phyloP scores from a whole-genome alignment of 2,113 vertebrate species.

The Ranitomeya imitator region DNA sequence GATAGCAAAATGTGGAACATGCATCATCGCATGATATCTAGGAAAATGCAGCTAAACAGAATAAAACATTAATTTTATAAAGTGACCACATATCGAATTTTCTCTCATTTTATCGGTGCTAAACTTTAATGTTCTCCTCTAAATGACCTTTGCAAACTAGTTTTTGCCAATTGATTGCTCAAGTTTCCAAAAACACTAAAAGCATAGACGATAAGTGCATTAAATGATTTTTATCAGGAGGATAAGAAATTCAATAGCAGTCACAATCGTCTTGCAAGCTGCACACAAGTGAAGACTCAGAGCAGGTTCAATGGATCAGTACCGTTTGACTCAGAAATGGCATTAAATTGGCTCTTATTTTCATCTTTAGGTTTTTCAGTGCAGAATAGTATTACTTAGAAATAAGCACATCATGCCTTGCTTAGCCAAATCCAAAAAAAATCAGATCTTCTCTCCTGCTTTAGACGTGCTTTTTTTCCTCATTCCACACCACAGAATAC shows the following conservation, averaged over 20 bases:
- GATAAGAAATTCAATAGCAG: neutral
- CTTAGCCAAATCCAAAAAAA: too few species aligned
- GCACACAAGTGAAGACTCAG: neutral
- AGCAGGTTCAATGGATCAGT: too few species aligned
- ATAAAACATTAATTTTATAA: neutral
- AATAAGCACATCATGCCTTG: too few species aligned
- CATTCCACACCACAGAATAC: too few species aligned
- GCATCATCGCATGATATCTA: neutral
- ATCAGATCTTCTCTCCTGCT: too few species aligned
- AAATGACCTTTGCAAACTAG: neutral
- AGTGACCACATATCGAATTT: neutral
- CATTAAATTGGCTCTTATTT: too few species aligned
- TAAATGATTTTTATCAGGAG: neutral
- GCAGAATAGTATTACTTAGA: too few species aligned
- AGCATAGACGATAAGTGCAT: neutral
- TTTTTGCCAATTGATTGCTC: neutral
- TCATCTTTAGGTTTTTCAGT: too few species aligned
- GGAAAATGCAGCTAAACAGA: neutral
- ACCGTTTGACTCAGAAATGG: too few species aligned
- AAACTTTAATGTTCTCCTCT: neutral
- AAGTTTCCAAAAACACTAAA: neutral
- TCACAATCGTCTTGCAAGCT: neutral
- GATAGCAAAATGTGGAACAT: constrained; percentile 28
- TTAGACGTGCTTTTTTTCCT: too few species aligned
- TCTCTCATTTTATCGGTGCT: neutral